These are phyloP conservation scores for Ormyrus rosae DNA, from an alignment of 2,888 invertebrate species.

Conservation along the genomic window DNA sequence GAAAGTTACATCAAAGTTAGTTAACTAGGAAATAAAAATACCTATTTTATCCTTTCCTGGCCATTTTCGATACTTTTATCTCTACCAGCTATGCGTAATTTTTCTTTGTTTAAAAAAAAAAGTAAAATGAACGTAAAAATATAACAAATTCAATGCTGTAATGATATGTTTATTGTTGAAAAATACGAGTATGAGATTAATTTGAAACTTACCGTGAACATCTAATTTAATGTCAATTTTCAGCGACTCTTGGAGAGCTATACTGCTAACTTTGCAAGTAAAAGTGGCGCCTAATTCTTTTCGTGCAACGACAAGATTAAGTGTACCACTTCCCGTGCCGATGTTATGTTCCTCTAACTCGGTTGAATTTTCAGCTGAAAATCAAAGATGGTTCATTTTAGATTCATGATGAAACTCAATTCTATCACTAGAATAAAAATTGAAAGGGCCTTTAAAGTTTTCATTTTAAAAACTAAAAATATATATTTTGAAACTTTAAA, in stretches of 20 bases:
- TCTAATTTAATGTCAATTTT: constrained; percentile 81
- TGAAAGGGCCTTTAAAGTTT: neutral
- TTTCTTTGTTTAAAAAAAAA: too few relatives aligned
- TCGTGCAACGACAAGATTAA: constrained; percentile 82
- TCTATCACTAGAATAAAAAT: neutral
- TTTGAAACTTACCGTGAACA: constrained; percentile 82
- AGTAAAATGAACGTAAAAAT: too few relatives aligned
- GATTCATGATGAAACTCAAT: neutral
- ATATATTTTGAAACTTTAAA: neutral
- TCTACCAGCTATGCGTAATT: too few relatives aligned
- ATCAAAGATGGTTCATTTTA: constrained; percentile 25
- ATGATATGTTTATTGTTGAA: too few relatives aligned
- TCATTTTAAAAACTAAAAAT: neutral
- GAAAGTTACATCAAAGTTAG: too few relatives aligned
- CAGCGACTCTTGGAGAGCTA: constrained; percentile 81
- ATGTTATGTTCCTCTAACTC: constrained; percentile 79
- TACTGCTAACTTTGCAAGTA: constrained; percentile 84
- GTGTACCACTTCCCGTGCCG: constrained; percentile 81
- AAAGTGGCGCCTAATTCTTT: constrained; percentile 85
- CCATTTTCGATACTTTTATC: too few relatives aligned
- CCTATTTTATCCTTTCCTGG: too few relatives aligned
- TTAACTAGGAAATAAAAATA: too few relatives aligned
- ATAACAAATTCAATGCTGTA: too few relatives aligned
- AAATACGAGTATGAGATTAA: too few relatives aligned
- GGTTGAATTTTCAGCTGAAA: constrained; percentile 77